Percentiles rank a stretch among this genome's conserved stretches.
Conservation (phyloP, 2,888 invertebrate genomes). For the Eubasilissa splendida region DNA sequence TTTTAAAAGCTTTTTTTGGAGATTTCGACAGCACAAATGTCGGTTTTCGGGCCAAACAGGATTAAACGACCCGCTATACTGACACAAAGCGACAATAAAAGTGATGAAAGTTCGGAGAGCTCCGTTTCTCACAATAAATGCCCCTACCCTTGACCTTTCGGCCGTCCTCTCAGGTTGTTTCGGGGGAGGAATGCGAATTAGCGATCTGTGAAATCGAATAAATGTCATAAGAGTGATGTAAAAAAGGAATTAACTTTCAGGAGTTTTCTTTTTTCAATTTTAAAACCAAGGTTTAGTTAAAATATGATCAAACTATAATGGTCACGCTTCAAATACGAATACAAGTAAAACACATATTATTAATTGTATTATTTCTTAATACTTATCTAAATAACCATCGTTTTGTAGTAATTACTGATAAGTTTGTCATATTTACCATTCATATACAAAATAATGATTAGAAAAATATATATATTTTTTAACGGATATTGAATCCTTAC, state of each 20-base stretch:
- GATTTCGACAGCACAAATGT: slow-evolving; percentile 19
- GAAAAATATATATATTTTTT: no score
- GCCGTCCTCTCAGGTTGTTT: slow-evolving; percentile 18
- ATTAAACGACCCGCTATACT: slow-evolving; percentile 53
- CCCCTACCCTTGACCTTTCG: slow-evolving; percentile 48
- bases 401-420: no score
- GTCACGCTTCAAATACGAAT: no score
- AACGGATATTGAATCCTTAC: no score
- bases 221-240: slow-evolving; percentile 29
- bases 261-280: no score
- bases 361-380: no score
- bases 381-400: no score
- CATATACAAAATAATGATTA: no score
- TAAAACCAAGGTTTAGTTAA: no score
- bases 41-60: slow-evolving; percentile 25
- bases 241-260: neutral
- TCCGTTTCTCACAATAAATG: slow-evolving; percentile 51
- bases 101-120: slow-evolving; percentile 52
- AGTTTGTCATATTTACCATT: no score
- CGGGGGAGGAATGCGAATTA: slow-evolving; percentile 8
- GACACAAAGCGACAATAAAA: slow-evolving; percentile 56
- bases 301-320: no score
- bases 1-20: slow-evolving; percentile 23
- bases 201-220: slow-evolving; percentile 32
- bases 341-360: no score